Base-by-base conservation (phyloP, 2,113 vertebrate genomes). In the Probosciger aterrimus region DNA sequence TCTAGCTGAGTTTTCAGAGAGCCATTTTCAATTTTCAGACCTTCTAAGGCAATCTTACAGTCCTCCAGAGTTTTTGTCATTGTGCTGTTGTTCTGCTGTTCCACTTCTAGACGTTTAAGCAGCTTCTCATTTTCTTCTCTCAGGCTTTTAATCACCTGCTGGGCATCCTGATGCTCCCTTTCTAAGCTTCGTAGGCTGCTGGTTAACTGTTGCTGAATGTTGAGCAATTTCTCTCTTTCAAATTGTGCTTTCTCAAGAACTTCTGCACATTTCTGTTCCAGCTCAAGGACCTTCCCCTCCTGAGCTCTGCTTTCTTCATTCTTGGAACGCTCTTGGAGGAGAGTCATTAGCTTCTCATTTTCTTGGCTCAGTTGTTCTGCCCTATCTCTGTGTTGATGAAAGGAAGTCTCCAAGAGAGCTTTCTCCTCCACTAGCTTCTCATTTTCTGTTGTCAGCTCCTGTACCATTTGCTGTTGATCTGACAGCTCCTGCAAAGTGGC, bases 401-500 rank as follows among this genome's bases (percentile, higher is more conserved):
- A 98, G 7, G 99, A 99, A 6, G 98, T 98, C 96, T 99, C 99
- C 92, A 99, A 93, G 41, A 99, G 98, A 33, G 98, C 97, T 89
- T 99, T 99, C 95, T 99, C 99, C 25, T 99, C 98, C 6, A 97
- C 97, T 47, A 99, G 97, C 33, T 99, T 99, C 97, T 99, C 99
- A 4, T 99, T 99, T 93, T 99, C 99, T 1, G 98, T 97, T 0
- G 99, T 99, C 93, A 99, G 95, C 92, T 99, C 99, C 97, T 99
- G 99, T 31, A 99, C 98, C 97, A 99, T 98, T 85, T 99, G 99
- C 94, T 99, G 99, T 96, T 99, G 99, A 96, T 99, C 99, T 0
- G 99, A 98, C 19, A 99, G 96, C 93, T 99, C 99, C 88, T 99
- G 99, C 62, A 99, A 69, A 8, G 99, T 99, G 20, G 99, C 99